A percentile compares a stretch with the other conserved stretches of the same genome.
These are phyloP conservation scores for Scaptomyza montana DNA, from an alignment of 1,140 invertebrate genomes.

Conservation along the genomic window DNA sequence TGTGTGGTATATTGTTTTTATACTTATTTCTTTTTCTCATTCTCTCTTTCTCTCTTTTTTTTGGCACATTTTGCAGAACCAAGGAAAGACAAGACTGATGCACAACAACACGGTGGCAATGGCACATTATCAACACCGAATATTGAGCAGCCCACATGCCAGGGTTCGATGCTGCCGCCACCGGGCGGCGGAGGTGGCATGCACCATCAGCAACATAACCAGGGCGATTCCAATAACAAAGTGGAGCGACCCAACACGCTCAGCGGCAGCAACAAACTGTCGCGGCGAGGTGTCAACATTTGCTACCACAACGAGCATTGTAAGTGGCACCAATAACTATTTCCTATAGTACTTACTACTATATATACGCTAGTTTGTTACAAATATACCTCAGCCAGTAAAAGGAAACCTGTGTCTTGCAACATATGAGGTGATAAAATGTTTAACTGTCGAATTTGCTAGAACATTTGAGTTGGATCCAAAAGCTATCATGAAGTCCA, in stretches of 20 bases:
- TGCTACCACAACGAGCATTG: conserved; percentile 90
- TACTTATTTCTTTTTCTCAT: conserved; percentile 39
- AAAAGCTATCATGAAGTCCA: neutral
- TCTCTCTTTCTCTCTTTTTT: conserved; percentile 30
- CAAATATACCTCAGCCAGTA: neutral
- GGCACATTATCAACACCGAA: conserved; percentile 86
- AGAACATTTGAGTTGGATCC: too few relatives aligned
- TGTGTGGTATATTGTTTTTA: conserved; percentile 1
- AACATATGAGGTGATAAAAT: too few relatives aligned
- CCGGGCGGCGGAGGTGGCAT: conserved; percentile 64
- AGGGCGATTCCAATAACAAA: conserved; percentile 84
- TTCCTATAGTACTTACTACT: conserved; percentile 9
- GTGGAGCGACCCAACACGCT: conserved; percentile 90
- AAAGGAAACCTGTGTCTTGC: conserved; percentile 13
- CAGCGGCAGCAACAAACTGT: conserved; percentile 88
- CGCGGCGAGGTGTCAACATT: conserved; percentile 86
- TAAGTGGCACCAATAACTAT: conserved; percentile 83
- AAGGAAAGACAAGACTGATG: conserved; percentile 95
- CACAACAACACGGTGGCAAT: conserved; percentile 86
- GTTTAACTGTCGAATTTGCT: too few relatives aligned
- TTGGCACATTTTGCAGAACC: conserved; percentile 88
- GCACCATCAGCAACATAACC: conserved; percentile 28
- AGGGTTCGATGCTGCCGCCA: conserved; percentile 83
- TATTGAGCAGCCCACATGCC: conserved; percentile 85
- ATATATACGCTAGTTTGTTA: conserved; percentile 16